Evolutionary conservation across 2,113 vertebrate genomes (phyloP).

Genomic region (Xerus inauris): DNA sequence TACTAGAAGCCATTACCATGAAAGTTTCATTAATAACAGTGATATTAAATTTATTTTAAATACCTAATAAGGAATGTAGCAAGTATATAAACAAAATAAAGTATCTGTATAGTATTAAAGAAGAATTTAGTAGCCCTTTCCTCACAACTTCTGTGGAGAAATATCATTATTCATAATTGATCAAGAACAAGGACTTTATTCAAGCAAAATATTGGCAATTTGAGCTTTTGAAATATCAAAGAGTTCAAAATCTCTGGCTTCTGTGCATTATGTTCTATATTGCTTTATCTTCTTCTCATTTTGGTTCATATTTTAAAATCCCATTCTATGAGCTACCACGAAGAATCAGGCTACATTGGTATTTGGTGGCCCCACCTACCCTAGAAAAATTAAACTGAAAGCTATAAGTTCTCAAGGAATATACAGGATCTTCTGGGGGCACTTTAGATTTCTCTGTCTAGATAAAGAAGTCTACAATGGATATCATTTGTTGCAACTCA

Average conservation of each 20-base stretch:
- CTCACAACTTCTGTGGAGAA: not conserved
- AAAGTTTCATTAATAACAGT: not conserved
- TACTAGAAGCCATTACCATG: not conserved
- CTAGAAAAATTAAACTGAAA: not conserved
- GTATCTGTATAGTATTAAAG: not conserved
- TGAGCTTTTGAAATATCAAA: not conserved
- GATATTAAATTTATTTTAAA: not conserved
- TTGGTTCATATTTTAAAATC: not conserved
- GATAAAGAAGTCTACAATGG: too few relatives aligned
- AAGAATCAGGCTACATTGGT: not conserved
- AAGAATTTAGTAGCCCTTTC: not conserved
- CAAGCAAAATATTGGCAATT: not conserved
- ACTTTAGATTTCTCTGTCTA: not conserved
- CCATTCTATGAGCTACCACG: not conserved
- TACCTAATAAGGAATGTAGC: not conserved
- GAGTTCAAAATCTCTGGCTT: not conserved
- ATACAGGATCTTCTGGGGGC: not conserved
- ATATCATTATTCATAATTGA: not conserved
- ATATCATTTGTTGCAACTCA: too few relatives aligned
- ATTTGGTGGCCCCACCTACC: not conserved
- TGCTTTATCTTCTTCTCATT: not conserved
- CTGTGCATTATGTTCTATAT: not conserved
- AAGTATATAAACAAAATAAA: constrained; percentile 17
- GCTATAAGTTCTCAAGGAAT: not conserved
- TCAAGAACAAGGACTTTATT: not conserved